These are phyloP conservation scores for Oscheius sp. DNA, from an alignment of 2,888 invertebrate genomes.

Conservation along the genomic window DNA sequence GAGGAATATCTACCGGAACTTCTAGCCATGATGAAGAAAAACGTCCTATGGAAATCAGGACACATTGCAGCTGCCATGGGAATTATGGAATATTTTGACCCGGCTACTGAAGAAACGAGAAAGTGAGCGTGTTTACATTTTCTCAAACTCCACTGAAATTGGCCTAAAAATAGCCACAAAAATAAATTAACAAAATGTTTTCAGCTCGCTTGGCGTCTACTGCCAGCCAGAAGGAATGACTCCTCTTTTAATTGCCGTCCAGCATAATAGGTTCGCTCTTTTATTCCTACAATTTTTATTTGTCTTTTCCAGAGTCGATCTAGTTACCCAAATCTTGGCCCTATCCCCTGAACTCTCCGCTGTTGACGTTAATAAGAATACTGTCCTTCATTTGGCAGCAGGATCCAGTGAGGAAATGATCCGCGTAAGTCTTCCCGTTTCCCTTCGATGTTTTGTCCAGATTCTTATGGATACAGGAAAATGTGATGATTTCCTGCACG, in stretches of 20 bases:
- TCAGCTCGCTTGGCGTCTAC: background rate
- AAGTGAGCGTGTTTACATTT: background rate
- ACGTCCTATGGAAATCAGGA: conserved; percentile 55
- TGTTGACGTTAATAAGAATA: conserved; percentile 90
- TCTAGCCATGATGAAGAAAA: conserved; percentile 45
- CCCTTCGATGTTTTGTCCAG: background rate
- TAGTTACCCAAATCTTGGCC: conserved; percentile 60
- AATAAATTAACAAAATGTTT: background rate
- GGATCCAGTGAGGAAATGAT: conserved; percentile 81
- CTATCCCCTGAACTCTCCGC: conserved; percentile 88
- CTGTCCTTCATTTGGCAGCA: conserved; percentile 55
- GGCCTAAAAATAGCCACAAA: too few relatives aligned
- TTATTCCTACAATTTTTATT: background rate
- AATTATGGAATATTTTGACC: conserved; percentile 44
- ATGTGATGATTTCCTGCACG: conserved; percentile 23
- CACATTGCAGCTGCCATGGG: conserved; percentile 53
- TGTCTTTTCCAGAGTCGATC: conserved; percentile 45
- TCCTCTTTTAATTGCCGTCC: conserved; percentile 1
- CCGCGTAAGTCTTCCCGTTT: conserved; percentile 43
- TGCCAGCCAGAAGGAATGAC: conserved; percentile 12
- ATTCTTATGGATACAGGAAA: conserved; percentile 33
- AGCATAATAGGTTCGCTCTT: conserved; percentile 31
- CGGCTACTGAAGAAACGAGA: background rate
- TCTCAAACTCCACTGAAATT: too few relatives aligned
- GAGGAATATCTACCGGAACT: conserved; percentile 43